Evolutionary conservation across 2,797 vertebrate species (phyloP), one percentile per base, ranked within the genome.

Genomic region (Lepus townsendii): DNA sequence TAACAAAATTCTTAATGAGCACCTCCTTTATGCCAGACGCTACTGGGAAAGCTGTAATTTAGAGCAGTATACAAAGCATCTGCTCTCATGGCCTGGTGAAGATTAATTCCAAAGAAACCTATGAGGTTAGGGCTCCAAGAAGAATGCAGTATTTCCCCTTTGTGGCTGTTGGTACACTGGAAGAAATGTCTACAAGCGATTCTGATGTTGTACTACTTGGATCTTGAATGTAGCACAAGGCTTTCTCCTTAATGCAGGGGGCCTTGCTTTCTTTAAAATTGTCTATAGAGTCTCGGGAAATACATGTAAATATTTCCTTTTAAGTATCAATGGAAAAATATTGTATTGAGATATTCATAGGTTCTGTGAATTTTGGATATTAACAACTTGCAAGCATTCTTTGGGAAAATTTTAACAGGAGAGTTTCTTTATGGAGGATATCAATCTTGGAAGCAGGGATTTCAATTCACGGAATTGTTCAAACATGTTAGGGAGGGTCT

Each of bases 241-340:
- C 14, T 80, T 88, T 69, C 52, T 63, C 14, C 11, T 71, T 47
- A 65, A 84, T 47, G 47, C 32, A n/a, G 38, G n/a, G 2, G n/a
- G 73, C 11, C 52, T 85, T 71, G 27, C 52, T 93, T 88, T 83
- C 7, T 85, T 82, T 72, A 79, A 80, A 88, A 75, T 32, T 2
- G 5, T 76, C 32, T 86, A 6, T 69, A 85, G 65, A 35, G 57
- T 87, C 83, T 77, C 19, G 12, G 30, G 24, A 63, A 27, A 50
- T 87, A 87, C 75, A 78, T 54, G 24, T 66, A 26, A 83, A 65
- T 57, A 66, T 77, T 90, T 87, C 19, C 26, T 89, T 92, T 79
- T 27, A 63, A 89, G 62, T 66, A 50, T 68, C 88, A 90, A 10
- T 72, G 24, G 79, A 52, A 92, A 80, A 62, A 52, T 9, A 80